Percentiles rank a stretch among this genome's conserved stretches.
Evolutionary conservation across 2,888 invertebrate species (phyloP).

Genomic region (Anticlea derivata): DNA sequence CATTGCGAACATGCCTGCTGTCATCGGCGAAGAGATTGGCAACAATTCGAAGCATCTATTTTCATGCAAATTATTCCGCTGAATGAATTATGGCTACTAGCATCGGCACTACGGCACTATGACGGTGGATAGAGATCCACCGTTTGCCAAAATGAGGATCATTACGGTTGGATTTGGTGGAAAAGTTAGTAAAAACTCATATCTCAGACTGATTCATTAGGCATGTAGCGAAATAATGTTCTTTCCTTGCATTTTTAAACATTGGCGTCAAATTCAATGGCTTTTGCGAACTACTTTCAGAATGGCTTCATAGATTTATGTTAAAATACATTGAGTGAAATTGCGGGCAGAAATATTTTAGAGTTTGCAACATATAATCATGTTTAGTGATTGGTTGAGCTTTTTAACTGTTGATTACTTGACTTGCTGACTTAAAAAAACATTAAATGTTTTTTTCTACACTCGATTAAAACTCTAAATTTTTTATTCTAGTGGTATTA

Average conservation of each 20-base stretch:
- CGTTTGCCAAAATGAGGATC: slow-evolving; percentile 66
- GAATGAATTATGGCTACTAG: slow-evolving; percentile 51
- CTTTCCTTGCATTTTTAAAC: slow-evolving; percentile 55
- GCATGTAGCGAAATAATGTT: slow-evolving; percentile 41
- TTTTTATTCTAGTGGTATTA: too few relatives aligned
- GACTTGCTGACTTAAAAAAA: background rate
- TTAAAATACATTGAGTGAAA: slow-evolving; percentile 26
- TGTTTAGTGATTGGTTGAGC: background rate
- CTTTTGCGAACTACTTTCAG: slow-evolving; percentile 46
- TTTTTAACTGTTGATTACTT: background rate
- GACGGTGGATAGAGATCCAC: slow-evolving; percentile 44
- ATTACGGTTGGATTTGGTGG: slow-evolving; percentile 37
- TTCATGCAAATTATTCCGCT: slow-evolving; percentile 58
- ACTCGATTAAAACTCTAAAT: too few relatives aligned
- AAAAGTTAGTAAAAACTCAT: slow-evolving; percentile 40
- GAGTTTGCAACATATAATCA: slow-evolving; percentile 14
- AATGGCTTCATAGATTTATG: slow-evolving; percentile 44
- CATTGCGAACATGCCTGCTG: slow-evolving; percentile 30
- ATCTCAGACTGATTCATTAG: slow-evolving; percentile 55
- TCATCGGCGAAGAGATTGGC: slow-evolving; percentile 48
- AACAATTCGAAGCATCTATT: slow-evolving; percentile 51
- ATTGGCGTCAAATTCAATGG: slow-evolving; percentile 61
- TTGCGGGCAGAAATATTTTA: slow-evolving; percentile 25
- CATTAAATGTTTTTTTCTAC: too few relatives aligned
- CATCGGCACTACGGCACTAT: slow-evolving; percentile 38